Conservation (phyloP, 2,888 invertebrate genomes). For the Hyppa rectilinea region DNA sequence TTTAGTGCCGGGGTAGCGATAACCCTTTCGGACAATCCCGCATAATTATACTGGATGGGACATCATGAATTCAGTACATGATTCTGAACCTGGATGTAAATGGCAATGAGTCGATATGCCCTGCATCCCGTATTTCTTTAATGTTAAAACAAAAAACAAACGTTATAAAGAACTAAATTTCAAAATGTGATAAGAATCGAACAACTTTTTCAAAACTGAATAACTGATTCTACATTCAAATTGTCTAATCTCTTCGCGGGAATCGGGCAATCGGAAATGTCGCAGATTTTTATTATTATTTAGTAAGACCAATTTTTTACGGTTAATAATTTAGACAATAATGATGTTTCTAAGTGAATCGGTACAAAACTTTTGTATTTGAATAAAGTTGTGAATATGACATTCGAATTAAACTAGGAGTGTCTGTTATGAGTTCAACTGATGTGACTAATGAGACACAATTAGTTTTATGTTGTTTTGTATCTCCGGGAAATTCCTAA, state of each 20-base stretch:
- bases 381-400: not conserved
- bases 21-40: too few species aligned
- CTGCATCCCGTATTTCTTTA: too few species aligned
- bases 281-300: not conserved
- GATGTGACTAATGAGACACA: too few species aligned
- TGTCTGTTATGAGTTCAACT: not conserved
- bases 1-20: too few species aligned
- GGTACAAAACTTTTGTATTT: not conserved
- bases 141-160: not conserved
- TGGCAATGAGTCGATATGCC: too few species aligned
- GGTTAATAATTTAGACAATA: not conserved
- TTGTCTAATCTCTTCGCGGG: constrained; percentile 7
- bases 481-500: too few species aligned
- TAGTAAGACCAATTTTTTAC: not conserved
- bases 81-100: too few species aligned
- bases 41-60: too few species aligned
- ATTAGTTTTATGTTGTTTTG: too few species aligned
- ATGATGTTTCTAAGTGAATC: not conserved
- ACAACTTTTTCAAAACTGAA: not conserved
- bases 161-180: not conserved
- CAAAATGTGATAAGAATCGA: not conserved
- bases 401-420: not conserved
- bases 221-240: constrained; percentile 26
- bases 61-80: too few species aligned
- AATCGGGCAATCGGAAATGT: not conserved